Conservation (phyloP, 2,797 vertebrate species). For the Danio aesculapii region DNA sequence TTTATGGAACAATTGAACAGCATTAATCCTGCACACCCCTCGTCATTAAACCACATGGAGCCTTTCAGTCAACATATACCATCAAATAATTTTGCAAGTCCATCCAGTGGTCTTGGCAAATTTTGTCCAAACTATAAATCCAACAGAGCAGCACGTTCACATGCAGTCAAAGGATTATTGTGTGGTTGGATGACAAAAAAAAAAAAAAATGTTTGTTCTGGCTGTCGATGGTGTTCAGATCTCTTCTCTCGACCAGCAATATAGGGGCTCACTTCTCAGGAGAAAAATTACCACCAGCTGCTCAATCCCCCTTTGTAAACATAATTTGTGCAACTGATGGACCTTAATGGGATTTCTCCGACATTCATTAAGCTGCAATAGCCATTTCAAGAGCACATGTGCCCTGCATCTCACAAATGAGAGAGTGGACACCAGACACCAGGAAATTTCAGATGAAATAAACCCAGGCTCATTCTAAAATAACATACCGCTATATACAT, state of each 20-base stretch:
- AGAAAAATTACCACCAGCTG: constrained; percentile 56
- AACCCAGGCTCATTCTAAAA: too few relatives aligned
- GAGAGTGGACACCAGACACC: constrained; percentile 17
- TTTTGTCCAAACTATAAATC: background rate
- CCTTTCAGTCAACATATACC: constrained; percentile 14
- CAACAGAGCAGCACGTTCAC: constrained; percentile 46
- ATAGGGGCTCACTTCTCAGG: constrained; percentile 49
- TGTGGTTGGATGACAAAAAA: constrained; percentile 45
- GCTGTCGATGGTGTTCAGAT: constrained; percentile 39
- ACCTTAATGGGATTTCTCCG: constrained; percentile 52
- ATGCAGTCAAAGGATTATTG: constrained; percentile 61
- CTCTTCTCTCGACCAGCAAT: constrained; percentile 44
- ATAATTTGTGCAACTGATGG: constrained; percentile 60
- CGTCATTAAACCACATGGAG: constrained; percentile 14
- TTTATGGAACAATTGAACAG: constrained; percentile 51
- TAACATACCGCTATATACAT: too few relatives aligned
- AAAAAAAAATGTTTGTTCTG: constrained; percentile 43
- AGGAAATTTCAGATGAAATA: constrained; percentile 19
- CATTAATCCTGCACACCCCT: background rate
- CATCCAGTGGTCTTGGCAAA: background rate
- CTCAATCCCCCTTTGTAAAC: constrained; percentile 54
- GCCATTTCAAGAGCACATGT: constrained; percentile 35
- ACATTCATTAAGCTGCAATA: constrained; percentile 55
- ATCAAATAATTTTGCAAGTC: constrained; percentile 6
- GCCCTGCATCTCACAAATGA: constrained; percentile 11